Base-by-base conservation (phyloP, 2,797 vertebrate genomes). In the Myotis daubentonii region DNA sequence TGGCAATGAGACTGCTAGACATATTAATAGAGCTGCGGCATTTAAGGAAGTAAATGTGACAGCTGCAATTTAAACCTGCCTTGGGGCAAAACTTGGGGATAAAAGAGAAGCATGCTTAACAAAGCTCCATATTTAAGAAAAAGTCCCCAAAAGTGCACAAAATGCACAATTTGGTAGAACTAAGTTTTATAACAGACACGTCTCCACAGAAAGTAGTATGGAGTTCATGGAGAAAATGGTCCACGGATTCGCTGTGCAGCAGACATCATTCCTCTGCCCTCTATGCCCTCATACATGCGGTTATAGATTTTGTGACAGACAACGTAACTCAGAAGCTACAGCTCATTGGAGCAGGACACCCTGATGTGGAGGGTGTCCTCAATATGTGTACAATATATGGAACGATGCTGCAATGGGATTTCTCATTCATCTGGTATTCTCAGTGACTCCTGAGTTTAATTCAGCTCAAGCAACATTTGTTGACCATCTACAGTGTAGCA, bases 61-160 rank as follows among this genome's bases (percentile, higher is more conserved):
- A 95, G 87, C 16, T 57, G 87, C 76, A 93, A 89, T 95, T 96
- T 90, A 97, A 87, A 80, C 49, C 25, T 71, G 44, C 62, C 74
- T 76, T 25, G 13, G 20, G 51, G 83, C 74, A 90, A 91, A 95
- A 94, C 33, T 89, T 86, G 94, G 41, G 33, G 33, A 86, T 87
- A 91, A 97, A 95, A 85, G 28, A 72, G 22, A 89, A 13, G 16
- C 23, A 86, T 53, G 33, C 28, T 83, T 88, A 85, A 51, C 36
- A 89, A 70, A 80, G 23, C 10, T 92, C 93, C 53, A n/a, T 70
- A 86, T 75, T 89, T 95, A 71, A 93, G 17, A 75, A 80, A 79
- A 90, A 93, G 22, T 66, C 10, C 4, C n/a, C 15, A 65, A 85
- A 95, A 93, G 78, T 88, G 16, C 71, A 93, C n/a, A 80, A 87